Base-by-base conservation (phyloP, 2,797 vertebrate species). In the Siniperca obscura region DNA sequence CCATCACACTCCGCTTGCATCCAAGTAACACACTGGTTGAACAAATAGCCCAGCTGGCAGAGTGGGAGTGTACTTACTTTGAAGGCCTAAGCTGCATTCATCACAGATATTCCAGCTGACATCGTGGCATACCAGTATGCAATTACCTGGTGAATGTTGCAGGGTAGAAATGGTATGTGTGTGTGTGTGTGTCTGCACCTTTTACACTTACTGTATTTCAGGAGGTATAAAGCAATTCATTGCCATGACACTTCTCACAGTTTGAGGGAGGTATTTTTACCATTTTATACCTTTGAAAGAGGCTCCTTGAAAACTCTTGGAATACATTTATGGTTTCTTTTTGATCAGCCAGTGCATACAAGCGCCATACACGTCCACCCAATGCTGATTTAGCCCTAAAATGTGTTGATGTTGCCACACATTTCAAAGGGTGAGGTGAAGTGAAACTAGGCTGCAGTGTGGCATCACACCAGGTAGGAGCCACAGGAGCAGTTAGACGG, bases 11-110 rank as follows among this genome's bases (percentile, higher is more conserved):
- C 84, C 25, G 76, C 86, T 88, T 76, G 89, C 87, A 86, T 90
- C 89, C 90, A 89, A 92, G 87, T 81, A 87, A 87, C 89, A 91
- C 21, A 76, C 91, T 84, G 90, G 56, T 84, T 90, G 81, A 93
- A 92, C 88, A 94, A 90, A 92, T 76, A 86, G 90, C 75, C 88
- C 90, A 90, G 86, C 93, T 92, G 89, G 84, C 90, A 83, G 87
- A 93, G 92, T 93, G 89, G 90, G 90, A 93, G 90, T 90, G 78
- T 64, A 90, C 90, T 92, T 81, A 90, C 81, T 93, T 90, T 88
- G 86, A 91, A 92, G 92, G 83, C 85, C 88, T 82, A 61, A 70
- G 81, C 87, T 86, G 89, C 89, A 90, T 92, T 91, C 81, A 91
- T 92, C 91, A 91, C 78, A 85, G 69, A 86, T 74, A 88, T 90